phyloP scores from a whole-genome alignment of 2,888 invertebrate species.

The Meliscaeva auricollis region DNA sequence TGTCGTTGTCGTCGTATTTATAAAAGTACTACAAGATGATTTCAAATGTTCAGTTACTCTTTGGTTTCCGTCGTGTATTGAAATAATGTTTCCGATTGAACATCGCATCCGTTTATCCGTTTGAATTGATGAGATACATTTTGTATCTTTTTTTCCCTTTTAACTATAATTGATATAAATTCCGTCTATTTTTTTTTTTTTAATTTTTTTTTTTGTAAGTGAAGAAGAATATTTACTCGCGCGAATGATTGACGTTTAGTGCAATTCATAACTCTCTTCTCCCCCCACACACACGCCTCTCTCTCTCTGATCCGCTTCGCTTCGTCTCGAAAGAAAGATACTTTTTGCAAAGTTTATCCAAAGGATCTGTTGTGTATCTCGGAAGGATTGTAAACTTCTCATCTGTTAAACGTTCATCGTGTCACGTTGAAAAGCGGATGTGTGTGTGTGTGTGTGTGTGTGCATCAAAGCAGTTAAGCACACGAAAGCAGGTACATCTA shows the following conservation, averaged over 20 bases:
- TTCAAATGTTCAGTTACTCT: slow-evolving; percentile 83
- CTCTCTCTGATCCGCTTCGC: neutral
- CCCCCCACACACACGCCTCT: neutral
- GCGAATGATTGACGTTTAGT: slow-evolving; percentile 49
- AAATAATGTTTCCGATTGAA: slow-evolving; percentile 71
- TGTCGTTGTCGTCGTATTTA: slow-evolving; percentile 55
- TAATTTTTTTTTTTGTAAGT: neutral
- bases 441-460: slow-evolving; percentile 37
- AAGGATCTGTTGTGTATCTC: slow-evolving; percentile 40
- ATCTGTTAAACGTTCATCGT: slow-evolving; percentile 44
- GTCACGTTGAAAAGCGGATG: slow-evolving; percentile 42
- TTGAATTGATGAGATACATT: slow-evolving; percentile 47
- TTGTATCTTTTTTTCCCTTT: slow-evolving; percentile 50
- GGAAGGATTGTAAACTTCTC: slow-evolving; percentile 53
- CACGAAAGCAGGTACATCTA: slow-evolving; percentile 36
- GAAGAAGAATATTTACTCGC: neutral
- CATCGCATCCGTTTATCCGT: slow-evolving; percentile 25
- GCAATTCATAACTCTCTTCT: neutral
- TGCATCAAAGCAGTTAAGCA: slow-evolving; percentile 39
- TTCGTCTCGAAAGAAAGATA: neutral
- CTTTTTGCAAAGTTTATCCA: slow-evolving; percentile 34
- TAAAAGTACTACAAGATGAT: slow-evolving; percentile 82
- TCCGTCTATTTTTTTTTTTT: slow-evolving; percentile 1
- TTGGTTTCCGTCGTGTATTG: slow-evolving; percentile 82
- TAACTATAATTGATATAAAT: neutral